A percentile compares a stretch with the other conserved stretches of the same genome.
These are phyloP conservation scores for Zelleria hepariella DNA, from an alignment of 2,888 invertebrate genomes.

Conservation along the genomic window DNA sequence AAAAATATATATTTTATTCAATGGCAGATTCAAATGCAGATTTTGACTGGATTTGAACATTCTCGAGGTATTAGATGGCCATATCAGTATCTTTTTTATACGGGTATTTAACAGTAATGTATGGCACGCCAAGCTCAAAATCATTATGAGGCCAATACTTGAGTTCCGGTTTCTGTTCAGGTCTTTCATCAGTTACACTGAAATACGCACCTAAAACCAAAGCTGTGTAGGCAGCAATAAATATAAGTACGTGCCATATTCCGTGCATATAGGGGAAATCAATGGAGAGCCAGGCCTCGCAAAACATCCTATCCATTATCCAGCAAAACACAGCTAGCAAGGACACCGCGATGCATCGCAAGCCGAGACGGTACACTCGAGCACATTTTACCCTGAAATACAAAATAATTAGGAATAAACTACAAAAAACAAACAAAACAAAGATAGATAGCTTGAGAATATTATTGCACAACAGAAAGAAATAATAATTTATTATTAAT, in stretches of 20 bases:
- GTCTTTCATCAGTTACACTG: conserved; percentile 79
- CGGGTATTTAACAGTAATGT: conserved; percentile 76
- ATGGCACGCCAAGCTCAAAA: conserved; percentile 84
- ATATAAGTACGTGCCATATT: conserved; percentile 86
- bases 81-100: conserved; percentile 57
- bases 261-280: conserved; percentile 88
- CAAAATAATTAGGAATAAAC: not conserved
- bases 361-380: conserved; percentile 79
- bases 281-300: conserved; percentile 82
- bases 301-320: conserved; percentile 84
- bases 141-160: conserved; percentile 84
- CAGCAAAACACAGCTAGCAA: conserved; percentile 81
- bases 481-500: conserved; percentile 16
- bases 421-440: not conserved
- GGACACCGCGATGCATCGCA: conserved; percentile 79
- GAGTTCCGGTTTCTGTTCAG: conserved; percentile 78
- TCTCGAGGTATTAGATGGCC: conserved; percentile 50
- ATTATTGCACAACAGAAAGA: conserved; percentile 8
- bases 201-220: conserved; percentile 86
- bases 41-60: not conserved
- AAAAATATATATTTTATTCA: too few species aligned
- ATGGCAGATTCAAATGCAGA: not conserved
- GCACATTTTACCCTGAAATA: conserved; percentile 70
- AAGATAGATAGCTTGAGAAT: not conserved
- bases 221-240: conserved; percentile 82